Percentiles rank a stretch among this genome's conserved stretches.
These are phyloP conservation scores for Argyresthia goedartella DNA, from an alignment of 2,888 invertebrate species.

Conservation along the genomic window DNA sequence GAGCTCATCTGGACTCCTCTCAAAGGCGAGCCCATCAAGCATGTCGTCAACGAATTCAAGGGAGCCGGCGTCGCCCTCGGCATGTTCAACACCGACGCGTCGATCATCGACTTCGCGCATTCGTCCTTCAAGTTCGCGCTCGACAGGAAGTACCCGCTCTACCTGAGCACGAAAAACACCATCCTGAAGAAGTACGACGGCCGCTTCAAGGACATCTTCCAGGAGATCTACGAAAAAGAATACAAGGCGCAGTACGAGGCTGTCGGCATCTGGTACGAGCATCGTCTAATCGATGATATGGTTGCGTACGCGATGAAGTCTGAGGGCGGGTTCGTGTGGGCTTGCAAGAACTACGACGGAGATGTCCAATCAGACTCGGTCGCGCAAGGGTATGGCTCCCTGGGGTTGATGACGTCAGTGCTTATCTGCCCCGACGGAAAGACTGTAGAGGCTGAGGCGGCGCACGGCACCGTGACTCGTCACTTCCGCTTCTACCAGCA, in stretches of 20 bases:
- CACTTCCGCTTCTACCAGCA: constrained; percentile 91
- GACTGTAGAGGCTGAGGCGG: constrained; percentile 98
- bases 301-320: constrained; percentile 98
- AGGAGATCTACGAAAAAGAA: constrained; percentile 91
- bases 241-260: constrained; percentile 90
- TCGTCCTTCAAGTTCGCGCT: constrained; percentile 94
- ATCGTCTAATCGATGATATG: constrained; percentile 98
- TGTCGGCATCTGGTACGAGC: constrained; percentile 96
- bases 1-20: constrained; percentile 85
- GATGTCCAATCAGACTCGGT: constrained; percentile 99
- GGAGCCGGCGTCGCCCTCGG: constrained; percentile 93
- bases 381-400: constrained; percentile 95
- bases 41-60: constrained; percentile 87
- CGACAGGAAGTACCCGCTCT: constrained; percentile 87
- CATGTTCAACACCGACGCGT: constrained; percentile 97
- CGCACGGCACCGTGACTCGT: constrained; percentile 96
- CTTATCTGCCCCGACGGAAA: constrained; percentile 97
- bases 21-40: constrained; percentile 74
- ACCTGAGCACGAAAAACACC: constrained; percentile 97
- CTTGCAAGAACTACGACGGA: constrained; percentile 99
- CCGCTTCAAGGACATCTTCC: constrained; percentile 96
- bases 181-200: constrained; percentile 97
- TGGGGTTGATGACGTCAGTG: constrained; percentile 99
- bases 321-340: constrained; percentile 99
- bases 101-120: constrained; percentile 94